A percentile compares a stretch with the other conserved stretches of the same genome.
Conservation (phyloP, 2,797 vertebrate genomes). For the Lemur catta region DNA sequence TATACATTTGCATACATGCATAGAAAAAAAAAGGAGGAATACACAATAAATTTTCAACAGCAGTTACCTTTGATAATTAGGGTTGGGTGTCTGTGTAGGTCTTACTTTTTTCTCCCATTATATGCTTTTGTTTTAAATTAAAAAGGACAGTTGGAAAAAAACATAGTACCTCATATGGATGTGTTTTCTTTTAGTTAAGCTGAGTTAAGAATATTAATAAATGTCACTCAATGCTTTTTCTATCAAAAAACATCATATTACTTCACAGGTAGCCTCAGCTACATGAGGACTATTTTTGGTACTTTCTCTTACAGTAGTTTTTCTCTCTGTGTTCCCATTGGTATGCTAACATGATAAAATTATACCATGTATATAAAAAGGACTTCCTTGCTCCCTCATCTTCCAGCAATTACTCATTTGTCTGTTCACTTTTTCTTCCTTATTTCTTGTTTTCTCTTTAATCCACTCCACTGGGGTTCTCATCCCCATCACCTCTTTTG, state of each 20-base stretch:
- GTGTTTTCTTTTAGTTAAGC: not conserved
- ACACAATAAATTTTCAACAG: not conserved
- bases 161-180: not conserved
- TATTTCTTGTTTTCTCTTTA: not conserved
- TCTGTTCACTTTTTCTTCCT: not conserved
- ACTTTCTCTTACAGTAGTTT: not conserved
- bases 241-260: not conserved
- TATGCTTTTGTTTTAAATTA: not conserved
- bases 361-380: not conserved
- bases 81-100: not conserved
- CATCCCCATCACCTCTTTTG: not conserved
- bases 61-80: not conserved
- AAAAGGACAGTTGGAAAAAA: not conserved
- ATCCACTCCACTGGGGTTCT: not conserved
- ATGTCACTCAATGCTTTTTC: not conserved
- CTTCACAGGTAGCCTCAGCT: not conserved
- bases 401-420: not conserved
- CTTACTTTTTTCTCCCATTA: not conserved
- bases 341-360: not conserved
- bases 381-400: not conserved
- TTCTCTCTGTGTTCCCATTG: not conserved
- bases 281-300: not conserved
- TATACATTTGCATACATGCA: not conserved
- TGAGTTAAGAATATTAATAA: not conserved
- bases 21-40: not conserved